phyloP scores from a whole-genome alignment of 2,888 invertebrate genomes.

The Eupelmus urozonus region DNA sequence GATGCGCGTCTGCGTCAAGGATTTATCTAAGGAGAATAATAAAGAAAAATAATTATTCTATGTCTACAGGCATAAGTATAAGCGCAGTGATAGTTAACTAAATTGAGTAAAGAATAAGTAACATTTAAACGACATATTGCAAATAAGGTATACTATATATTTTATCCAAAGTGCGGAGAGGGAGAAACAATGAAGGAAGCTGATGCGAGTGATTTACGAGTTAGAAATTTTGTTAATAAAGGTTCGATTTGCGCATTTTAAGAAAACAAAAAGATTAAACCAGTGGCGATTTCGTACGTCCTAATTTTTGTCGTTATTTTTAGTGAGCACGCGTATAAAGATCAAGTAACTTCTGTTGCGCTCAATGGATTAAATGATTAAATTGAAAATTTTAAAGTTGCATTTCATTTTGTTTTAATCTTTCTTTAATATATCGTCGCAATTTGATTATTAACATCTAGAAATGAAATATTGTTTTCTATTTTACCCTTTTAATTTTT shows the following conservation, averaged over 20 bases:
- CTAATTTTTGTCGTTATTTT: constrained; percentile 18
- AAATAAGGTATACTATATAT: constrained; percentile 49
- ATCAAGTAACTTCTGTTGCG: constrained; percentile 16
- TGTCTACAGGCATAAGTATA: constrained; percentile 68
- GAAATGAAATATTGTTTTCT: neutral
- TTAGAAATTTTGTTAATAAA: constrained; percentile 21
- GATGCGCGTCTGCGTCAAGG: constrained; percentile 59
- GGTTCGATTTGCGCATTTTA: constrained; percentile 35
- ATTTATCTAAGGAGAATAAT: constrained; percentile 52
- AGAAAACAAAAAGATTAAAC: neutral
- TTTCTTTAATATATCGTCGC: neutral
- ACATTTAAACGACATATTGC: constrained; percentile 48
- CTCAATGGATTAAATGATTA: neutral
- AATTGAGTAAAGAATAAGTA: constrained; percentile 65
- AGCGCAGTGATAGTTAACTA: constrained; percentile 74
- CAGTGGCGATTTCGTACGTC: neutral
- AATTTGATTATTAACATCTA: too few species aligned
- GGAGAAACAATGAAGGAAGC: constrained; percentile 18
- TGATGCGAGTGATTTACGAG: constrained; percentile 42
- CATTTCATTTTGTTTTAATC: neutral
- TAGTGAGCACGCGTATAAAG: neutral
- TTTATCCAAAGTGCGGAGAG: constrained; percentile 23
- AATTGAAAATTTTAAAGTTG: neutral
- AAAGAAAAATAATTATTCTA: constrained; percentile 68
- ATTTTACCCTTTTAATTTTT: too few species aligned